phyloP scores from a whole-genome alignment of 2,888 invertebrate genomes.

The Lepidocyrtinus sp. region DNA sequence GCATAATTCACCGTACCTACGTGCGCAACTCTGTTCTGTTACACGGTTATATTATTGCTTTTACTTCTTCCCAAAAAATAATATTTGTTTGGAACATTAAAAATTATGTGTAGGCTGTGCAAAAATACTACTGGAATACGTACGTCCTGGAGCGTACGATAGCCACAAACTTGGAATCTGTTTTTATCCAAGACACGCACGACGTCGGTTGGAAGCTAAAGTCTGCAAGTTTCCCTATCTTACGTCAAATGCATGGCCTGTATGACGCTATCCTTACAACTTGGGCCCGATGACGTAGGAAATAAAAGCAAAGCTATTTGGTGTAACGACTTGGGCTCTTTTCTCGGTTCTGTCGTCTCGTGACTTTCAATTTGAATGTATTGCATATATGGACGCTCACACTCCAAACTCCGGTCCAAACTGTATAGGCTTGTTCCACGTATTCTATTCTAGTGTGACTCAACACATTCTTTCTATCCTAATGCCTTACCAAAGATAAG shows the following conservation, averaged over 20 bases:
- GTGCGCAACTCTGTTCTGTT: neutral
- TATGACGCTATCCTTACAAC: neutral
- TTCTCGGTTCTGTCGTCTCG: conserved; percentile 55
- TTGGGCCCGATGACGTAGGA: neutral
- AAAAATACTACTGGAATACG: too few relatives aligned
- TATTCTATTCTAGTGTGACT: conserved; percentile 20
- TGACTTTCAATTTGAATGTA: conserved; percentile 37
- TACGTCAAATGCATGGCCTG: neutral
- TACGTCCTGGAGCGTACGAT: too few relatives aligned
- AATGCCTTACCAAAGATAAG: neutral
- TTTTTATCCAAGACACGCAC: too few relatives aligned
- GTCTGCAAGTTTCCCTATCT: neutral
- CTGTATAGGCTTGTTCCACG: neutral
- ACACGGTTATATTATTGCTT: conserved; percentile 32
- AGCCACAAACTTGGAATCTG: too few relatives aligned
- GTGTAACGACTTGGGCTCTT: neutral
- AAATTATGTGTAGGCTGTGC: too few relatives aligned
- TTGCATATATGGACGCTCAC: neutral
- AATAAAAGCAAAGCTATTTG: neutral
- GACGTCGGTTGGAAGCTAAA: neutral
- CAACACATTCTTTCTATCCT: conserved; percentile 31
- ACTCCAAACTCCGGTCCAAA: neutral
- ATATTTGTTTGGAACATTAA: too few relatives aligned
- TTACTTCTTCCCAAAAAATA: too few relatives aligned
- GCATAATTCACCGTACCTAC: neutral